These are phyloP conservation scores for Uloborus diversus DNA, from an alignment of 1,140 invertebrate genomes.

Conservation along the genomic window DNA sequence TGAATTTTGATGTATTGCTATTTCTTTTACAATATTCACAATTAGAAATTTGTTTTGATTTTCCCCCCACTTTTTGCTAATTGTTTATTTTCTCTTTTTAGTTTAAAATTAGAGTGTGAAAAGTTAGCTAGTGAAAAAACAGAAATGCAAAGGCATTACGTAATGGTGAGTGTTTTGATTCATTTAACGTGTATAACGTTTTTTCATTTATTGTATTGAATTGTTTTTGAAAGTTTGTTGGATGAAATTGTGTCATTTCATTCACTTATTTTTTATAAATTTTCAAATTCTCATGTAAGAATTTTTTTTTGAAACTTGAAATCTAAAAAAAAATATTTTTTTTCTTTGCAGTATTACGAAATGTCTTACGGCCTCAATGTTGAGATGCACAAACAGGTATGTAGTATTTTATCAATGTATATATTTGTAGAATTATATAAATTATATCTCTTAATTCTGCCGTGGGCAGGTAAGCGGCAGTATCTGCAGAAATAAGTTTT, in stretches of 20 bases:
- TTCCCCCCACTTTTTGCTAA: slow-evolving; percentile 1
- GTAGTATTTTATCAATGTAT: slow-evolving; percentile 59
- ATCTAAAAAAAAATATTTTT: no score
- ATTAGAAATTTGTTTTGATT: no score
- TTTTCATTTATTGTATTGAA: neutral
- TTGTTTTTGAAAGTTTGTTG: no score
- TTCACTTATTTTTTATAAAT: slow-evolving; percentile 25
- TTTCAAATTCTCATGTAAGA: neutral
- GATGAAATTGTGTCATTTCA: no score
- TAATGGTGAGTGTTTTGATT: slow-evolving; percentile 80
- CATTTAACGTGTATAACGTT: neutral
- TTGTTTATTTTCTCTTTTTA: slow-evolving; percentile 67
- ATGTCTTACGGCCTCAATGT: slow-evolving; percentile 99
- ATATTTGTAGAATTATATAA: no score
- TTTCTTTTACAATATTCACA: no score
- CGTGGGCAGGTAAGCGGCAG: no score
- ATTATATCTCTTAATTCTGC: no score
- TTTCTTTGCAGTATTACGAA: slow-evolving; percentile 94
- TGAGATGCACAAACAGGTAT: slow-evolving; percentile 99
- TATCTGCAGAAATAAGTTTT: no score
- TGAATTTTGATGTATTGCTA: no score
- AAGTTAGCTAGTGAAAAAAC: slow-evolving; percentile 96
- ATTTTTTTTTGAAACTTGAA: no score
- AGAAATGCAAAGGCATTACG: slow-evolving; percentile 97
- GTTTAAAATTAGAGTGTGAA: slow-evolving; percentile 76